Percentiles rank a stretch among this genome's conserved stretches.
Evolutionary conservation across 2,888 invertebrate species (phyloP).

Genomic region (Pterostichus madidus): DNA sequence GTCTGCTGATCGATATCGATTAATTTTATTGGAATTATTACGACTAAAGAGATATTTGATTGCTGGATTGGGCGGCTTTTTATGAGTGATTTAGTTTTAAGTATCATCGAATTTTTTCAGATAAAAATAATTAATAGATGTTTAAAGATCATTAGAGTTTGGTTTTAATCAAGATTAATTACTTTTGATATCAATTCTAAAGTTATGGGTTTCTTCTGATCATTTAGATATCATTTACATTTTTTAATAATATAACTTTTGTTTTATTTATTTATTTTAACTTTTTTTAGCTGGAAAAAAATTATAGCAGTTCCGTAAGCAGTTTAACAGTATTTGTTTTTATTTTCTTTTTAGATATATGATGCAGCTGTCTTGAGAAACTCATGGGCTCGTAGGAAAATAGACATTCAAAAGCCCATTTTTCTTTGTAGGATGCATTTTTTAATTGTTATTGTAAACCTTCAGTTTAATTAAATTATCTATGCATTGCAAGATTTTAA

Average conservation of each 20-base stretch:
- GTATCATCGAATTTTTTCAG: constrained; percentile 1
- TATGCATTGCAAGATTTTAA: too few species aligned
- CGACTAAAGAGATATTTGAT: constrained; percentile 27
- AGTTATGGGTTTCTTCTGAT: not conserved
- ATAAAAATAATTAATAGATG: constrained; percentile 41
- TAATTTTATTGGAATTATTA: constrained; percentile 44
- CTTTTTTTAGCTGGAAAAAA: too few species aligned
- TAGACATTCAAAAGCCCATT: too few species aligned
- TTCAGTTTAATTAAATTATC: too few species aligned
- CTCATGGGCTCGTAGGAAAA: too few species aligned
- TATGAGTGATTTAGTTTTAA: constrained; percentile 23
- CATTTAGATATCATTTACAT: not conserved
- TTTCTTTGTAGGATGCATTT: too few species aligned
- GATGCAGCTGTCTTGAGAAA: too few species aligned
- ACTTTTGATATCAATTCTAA: constrained; percentile 1
- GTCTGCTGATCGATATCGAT: constrained; percentile 33
- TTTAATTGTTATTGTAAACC: too few species aligned
- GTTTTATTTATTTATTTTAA: not conserved
- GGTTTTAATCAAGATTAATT: constrained; percentile 41
- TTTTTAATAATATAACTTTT: not conserved
- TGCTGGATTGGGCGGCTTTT: constrained; percentile 9
- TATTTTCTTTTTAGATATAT: too few species aligned
- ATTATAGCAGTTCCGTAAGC: too few species aligned
- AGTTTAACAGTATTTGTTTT: too few species aligned
- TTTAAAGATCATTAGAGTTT: constrained; percentile 19